These are phyloP conservation scores for Dreissena rostriformis DNA, from an alignment of 1,140 invertebrate genomes.

Conservation along the genomic window DNA sequence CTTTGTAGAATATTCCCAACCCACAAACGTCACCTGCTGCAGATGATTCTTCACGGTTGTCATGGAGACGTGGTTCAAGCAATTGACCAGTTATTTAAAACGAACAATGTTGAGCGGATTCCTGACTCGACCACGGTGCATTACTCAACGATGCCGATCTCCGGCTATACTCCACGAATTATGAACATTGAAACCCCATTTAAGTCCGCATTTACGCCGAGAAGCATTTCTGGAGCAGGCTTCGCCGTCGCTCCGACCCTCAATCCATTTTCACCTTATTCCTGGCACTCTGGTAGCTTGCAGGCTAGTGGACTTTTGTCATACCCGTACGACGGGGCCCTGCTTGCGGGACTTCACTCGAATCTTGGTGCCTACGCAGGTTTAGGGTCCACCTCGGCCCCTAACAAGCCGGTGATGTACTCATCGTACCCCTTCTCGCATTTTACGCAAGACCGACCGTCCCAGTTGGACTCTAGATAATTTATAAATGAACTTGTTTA, in stretches of 20 bases:
- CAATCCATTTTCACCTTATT: conserved; percentile 63
- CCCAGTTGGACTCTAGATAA: conserved; percentile 31
- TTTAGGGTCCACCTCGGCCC: not conserved
- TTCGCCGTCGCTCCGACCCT: conserved; percentile 57
- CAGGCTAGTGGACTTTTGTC: conserved; percentile 60
- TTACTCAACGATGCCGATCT: too few relatives aligned
- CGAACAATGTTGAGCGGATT: conserved; percentile 54
- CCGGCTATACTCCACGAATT: not conserved
- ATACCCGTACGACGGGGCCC: conserved; percentile 64
- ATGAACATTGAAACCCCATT: conserved; percentile 49
- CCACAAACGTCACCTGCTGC: conserved; percentile 91
- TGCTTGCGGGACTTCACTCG: conserved; percentile 56
- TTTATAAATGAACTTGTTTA: too few relatives aligned
- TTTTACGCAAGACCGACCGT: conserved; percentile 43
- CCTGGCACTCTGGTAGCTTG: conserved; percentile 47
- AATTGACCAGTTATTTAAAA: conserved; percentile 87
- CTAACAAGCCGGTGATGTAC: conserved; percentile 33
- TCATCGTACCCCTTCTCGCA: conserved; percentile 51
- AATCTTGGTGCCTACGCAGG: not conserved
- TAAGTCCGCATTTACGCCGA: conserved; percentile 77
- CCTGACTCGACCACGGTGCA: too few relatives aligned
- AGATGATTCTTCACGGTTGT: conserved; percentile 88
- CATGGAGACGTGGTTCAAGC: conserved; percentile 93
- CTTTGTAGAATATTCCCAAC: conserved; percentile 92
- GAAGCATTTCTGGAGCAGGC: conserved; percentile 52